phyloP scores from a whole-genome alignment of 2,113 vertebrate species.

The Mirounga angustirostris region DNA sequence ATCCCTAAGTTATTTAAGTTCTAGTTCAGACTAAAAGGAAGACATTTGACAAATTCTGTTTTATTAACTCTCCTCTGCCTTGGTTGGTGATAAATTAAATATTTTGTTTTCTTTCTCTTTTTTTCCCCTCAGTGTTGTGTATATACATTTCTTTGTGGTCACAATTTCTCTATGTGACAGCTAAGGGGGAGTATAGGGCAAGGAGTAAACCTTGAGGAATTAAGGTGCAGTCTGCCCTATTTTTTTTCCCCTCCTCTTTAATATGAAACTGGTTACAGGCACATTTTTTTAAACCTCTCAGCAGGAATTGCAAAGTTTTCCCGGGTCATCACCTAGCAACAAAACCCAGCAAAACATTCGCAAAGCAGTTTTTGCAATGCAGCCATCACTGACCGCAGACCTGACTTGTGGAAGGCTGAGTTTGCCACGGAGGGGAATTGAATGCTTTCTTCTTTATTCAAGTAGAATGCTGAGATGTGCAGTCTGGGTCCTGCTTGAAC shows the following conservation, averaged over 20 bases:
- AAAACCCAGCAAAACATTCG: constrained; percentile 90
- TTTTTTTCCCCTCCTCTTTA: constrained; percentile 77
- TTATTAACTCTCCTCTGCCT: constrained; percentile 47
- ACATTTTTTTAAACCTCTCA: constrained; percentile 87
- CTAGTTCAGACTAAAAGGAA: constrained; percentile 65
- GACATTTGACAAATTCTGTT: background rate
- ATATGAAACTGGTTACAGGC: constrained; percentile 86
- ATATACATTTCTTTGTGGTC: constrained; percentile 1
- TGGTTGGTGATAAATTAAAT: constrained; percentile 63
- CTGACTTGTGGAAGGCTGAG: constrained; percentile 86
- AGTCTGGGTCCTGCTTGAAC: constrained; percentile 83
- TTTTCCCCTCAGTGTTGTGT: background rate
- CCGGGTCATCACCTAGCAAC: constrained; percentile 90
- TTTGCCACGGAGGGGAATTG: constrained; percentile 86
- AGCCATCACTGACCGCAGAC: constrained; percentile 84
- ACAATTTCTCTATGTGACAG: constrained; percentile 61
- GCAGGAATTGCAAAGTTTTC: constrained; percentile 90
- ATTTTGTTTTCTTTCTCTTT: constrained; percentile 18
- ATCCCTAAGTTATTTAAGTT: background rate
- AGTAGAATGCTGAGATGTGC: constrained; percentile 86
- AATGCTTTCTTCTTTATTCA: constrained; percentile 88
- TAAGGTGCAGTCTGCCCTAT: constrained; percentile 84
- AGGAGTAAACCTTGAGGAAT: constrained; percentile 80
- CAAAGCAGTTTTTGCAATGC: constrained; percentile 87
- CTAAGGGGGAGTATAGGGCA: constrained; percentile 68